These are phyloP conservation scores for Cryptomyrus ogoouensis DNA, from an alignment of 2,113 vertebrate genomes.

Conservation along the genomic window DNA sequence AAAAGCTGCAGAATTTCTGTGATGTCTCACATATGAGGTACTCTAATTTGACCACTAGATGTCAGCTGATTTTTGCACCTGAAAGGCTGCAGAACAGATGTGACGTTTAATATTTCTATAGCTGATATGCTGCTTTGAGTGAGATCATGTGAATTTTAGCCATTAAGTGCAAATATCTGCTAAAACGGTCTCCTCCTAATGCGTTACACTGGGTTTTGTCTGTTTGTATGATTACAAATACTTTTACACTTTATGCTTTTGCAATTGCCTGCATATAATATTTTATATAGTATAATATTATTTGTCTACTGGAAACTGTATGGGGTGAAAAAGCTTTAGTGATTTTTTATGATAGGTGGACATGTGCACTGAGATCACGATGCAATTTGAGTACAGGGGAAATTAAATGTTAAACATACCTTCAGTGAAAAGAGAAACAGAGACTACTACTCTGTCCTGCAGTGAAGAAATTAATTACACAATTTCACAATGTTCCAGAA, in stretches of 20 bases:
- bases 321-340: neutral
- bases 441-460: neutral
- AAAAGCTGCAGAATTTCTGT: neutral
- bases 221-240: neutral
- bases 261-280: neutral
- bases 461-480: neutral
- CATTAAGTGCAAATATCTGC: neutral
- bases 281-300: neutral
- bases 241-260: neutral
- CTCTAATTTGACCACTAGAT: constrained; percentile 2
- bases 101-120: neutral
- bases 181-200: neutral
- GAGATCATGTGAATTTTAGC: neutral
- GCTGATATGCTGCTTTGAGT: neutral
- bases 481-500: neutral
- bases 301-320: neutral
- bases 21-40: neutral
- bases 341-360: neutral
- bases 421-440: neutral
- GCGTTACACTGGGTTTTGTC: neutral
- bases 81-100: neutral
- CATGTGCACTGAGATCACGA: neutral
- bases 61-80: neutral
- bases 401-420: neutral
- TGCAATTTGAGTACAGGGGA: neutral